These are phyloP conservation scores for Heterodera schachtii DNA, from an alignment of 1,140 invertebrate species.

Conservation along the genomic window DNA sequence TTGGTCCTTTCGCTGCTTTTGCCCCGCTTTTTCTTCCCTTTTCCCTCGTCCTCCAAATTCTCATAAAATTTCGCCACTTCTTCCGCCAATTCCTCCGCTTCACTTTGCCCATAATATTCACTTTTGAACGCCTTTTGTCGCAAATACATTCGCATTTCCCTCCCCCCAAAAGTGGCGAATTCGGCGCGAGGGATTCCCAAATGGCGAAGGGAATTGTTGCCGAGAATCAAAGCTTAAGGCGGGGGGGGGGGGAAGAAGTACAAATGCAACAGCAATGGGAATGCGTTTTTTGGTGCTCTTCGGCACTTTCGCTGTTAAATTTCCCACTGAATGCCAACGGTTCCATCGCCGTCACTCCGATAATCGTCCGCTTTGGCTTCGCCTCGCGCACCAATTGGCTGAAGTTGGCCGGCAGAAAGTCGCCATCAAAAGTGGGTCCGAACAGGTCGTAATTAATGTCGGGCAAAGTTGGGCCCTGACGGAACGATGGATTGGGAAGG, in stretches of 20 bases:
- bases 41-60: not conserved
- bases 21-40: no score
- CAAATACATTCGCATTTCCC: slow-evolving; percentile 21
- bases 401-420: slow-evolving; percentile 41
- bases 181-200: slow-evolving; percentile 25
- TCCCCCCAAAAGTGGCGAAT: slow-evolving; percentile 12
- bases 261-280: no score
- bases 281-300: no score
- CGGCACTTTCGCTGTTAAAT: no score
- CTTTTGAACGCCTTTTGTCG: slow-evolving; percentile 14
- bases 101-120: slow-evolving; percentile 20
- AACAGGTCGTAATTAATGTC: slow-evolving; percentile 37
- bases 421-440: slow-evolving; percentile 33
- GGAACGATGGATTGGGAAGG: not conserved
- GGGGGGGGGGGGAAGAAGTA: no score
- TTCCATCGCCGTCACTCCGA: slow-evolving; percentile 35
- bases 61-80: slow-evolving; percentile 28
- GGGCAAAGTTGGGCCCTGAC: slow-evolving; percentile 28
- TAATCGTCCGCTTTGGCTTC: slow-evolving; percentile 40
- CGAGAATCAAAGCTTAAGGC: slow-evolving; percentile 13
- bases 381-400: slow-evolving; percentile 37
- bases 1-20: slow-evolving; percentile 6
- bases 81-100: slow-evolving; percentile 8
- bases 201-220: slow-evolving; percentile 20
- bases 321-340: slow-evolving; percentile 33